Evolutionary conservation across 2,797 vertebrate species (phyloP).

Genomic region (Sebastes nivosus): DNA sequence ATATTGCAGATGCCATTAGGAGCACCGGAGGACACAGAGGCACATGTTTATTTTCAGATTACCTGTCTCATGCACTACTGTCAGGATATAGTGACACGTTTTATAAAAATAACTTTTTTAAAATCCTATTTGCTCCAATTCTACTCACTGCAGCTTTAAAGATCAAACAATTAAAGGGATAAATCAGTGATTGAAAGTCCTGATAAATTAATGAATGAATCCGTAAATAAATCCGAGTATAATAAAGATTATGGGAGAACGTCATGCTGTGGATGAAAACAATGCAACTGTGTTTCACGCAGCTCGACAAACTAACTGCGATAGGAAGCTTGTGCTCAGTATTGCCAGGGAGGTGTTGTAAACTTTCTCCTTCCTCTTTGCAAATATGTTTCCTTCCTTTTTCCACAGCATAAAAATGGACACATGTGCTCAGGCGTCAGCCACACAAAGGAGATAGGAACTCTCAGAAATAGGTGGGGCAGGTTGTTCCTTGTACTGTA

Average conservation of each 20-base stretch:
- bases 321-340: slow-evolving; percentile 40
- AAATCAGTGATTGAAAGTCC: neutral
- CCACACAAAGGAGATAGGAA: slow-evolving; percentile 49
- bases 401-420: slow-evolving; percentile 53
- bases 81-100: too few relatives aligned
- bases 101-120: too few relatives aligned
- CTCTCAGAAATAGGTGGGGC: slow-evolving; percentile 28
- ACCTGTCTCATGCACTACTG: too few relatives aligned
- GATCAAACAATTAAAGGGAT: neutral
- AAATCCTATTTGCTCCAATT: too few relatives aligned
- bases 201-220: neutral
- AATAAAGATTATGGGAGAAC: neutral
- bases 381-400: slow-evolving; percentile 73
- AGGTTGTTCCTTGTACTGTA: neutral
- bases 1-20: rapidly evolving
- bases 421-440: slow-evolving; percentile 35
- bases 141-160: too few relatives aligned
- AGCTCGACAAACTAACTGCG: neutral
- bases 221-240: neutral
- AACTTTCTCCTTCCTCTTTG: slow-evolving; percentile 75
- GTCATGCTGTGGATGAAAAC: slow-evolving; percentile 16
- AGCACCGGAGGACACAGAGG: too few relatives aligned
- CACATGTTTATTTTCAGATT: too few relatives aligned
- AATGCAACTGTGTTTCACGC: slow-evolving; percentile 8
- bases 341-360: slow-evolving; percentile 56